Base-by-base conservation (phyloP, 2,797 vertebrate genomes). In the Thalassophryne amazonica region DNA sequence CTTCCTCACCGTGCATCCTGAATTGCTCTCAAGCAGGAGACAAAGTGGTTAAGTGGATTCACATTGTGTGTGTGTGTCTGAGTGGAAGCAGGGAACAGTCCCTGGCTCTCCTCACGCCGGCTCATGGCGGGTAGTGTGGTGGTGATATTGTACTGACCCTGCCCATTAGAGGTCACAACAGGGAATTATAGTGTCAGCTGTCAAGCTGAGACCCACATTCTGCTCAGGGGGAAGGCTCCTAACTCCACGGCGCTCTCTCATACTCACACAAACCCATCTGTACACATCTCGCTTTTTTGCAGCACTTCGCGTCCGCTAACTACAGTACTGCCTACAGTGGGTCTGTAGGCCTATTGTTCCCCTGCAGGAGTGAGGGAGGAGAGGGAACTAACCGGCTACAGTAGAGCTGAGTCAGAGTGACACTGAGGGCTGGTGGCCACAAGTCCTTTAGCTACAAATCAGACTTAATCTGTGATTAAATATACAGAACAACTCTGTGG, bases 111-210 rank as follows among this genome's bases (percentile, higher is more conserved):
- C 60, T 32, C 46, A 40, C 76, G 64, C 74, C 49, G 71, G 56
- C 79, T 78, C 50, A 52, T 55, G 73, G 83, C 66, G 6, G 63
- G 47, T 47, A 40, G 66, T 52, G 48, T 68, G 73, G 73, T 73
- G 73, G 60, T 79, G 78, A 81, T 79, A 60, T 74, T 76, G 78
- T 66, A 45, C 60, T 85, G 80, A 84, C 83, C 85, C 78, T 30
- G 63, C 69, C 56, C 79, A 70, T 77, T 72, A 68, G 73, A 63
- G 84, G 79, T 86, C 81, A 78, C 41, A 25, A 38, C 59, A 60
- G 72, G 63, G 73, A 80, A 83, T 86, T 82, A 81, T 65, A 63
- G 69, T 63, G 76, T 70, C 55, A 49, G 57, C 69, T 83, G 78
- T 82, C 75, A 83, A 82, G 72, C 80, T 80, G 69, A 78, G 83